Base-by-base conservation (phyloP, 2,797 vertebrate species). In the Ptychobarbus kaznakovi region DNA sequence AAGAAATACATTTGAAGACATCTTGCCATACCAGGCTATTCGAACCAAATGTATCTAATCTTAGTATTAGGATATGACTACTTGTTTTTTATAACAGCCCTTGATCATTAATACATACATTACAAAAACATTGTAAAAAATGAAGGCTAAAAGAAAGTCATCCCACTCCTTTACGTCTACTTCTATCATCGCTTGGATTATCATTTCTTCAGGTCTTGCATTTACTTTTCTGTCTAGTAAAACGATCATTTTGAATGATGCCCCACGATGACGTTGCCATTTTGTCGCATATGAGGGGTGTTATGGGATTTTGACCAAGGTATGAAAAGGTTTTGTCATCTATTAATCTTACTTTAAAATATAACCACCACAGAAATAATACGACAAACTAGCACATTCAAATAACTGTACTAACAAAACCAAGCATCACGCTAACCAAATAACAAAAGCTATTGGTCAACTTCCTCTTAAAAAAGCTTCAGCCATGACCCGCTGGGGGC, bases 401-500 rank as follows among this genome's bases (percentile, higher is more conserved):
- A 42, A 28, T 16, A 56, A 66, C 25, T 20, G 32, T 32, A 38
- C 10, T 16, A 13, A 28, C 49, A 75, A 49, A 68, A 56, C 2
- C 25, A 22, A 42, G 4, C n/a, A 51, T 12, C 13, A n/a, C 4
- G 3, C 15, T 69, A 35, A 15, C 0, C 32, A 53, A n/a, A 69
- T 40, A 13, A 53, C 79, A 77, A 42, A 84, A n/a, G 63, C 70
- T 66, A 70, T 72, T 72, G 88, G 90, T 91, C 91, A 94, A 92
- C 93, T 92, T 91, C 91, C 85, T 83, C 40, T 32, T 3, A 38
- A 9, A 44, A 85, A 87, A 83, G 70, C 81, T 88, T 88, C 83
- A 88, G 90, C 81, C 20, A 86, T 92, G 93, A 93, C 93, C 93
- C 90, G 90, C 93, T 92, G 90, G 88, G 89, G 88, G 77, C 85